Base-by-base conservation (phyloP, 2,888 invertebrate species). In the Rhaphigaster nebulosa region DNA sequence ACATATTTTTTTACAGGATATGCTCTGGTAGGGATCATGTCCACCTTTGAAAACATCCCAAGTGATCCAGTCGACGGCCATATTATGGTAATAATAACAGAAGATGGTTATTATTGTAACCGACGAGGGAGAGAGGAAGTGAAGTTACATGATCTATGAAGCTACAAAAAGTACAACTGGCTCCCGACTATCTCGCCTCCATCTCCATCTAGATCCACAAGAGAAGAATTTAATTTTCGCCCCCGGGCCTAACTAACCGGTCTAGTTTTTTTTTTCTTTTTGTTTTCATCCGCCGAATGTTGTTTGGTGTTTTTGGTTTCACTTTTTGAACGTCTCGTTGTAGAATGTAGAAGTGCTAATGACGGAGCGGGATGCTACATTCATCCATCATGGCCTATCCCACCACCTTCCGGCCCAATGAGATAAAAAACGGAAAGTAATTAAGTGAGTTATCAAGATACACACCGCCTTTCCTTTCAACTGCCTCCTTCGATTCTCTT, bases 371-470 rank as follows among this genome's bases (percentile, higher is more conserved):
- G 29, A 65, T 70, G 34, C 15, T 29, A 34, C n/a, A 5, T 6
- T 5, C 70, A 70, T 70, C 34, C 70, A 70, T 70, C 70, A 70
- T 18, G 34, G 18, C 70, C 18, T 70, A 34, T 34, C 70, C 56
- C 60, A 29, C 60, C 60, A 60, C n/a, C 60, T 70, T 70, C 70
- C 70, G 70, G 70, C 70, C n/a, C 34, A 23, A 70, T 70, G 29
- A 20, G 70, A 70, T 70, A 70, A 70, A 70, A 70, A 70, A 70
- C 70, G 34, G 15, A 70, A 70, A 70, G 70, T 34, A 70, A 70
- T 70, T 70, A 70, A 70, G 70, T 29, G 70, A 70, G 34, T 70
- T 70, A 70, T 70, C 70, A 70, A 70, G 70, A 70, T 70, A 70
- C 70, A 70, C 70, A 34, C 18, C 34, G 34, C 70, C 34, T 18